These are phyloP conservation scores for Indicator indicator DNA, from an alignment of 2,113 vertebrate genomes.

Conservation along the genomic window DNA sequence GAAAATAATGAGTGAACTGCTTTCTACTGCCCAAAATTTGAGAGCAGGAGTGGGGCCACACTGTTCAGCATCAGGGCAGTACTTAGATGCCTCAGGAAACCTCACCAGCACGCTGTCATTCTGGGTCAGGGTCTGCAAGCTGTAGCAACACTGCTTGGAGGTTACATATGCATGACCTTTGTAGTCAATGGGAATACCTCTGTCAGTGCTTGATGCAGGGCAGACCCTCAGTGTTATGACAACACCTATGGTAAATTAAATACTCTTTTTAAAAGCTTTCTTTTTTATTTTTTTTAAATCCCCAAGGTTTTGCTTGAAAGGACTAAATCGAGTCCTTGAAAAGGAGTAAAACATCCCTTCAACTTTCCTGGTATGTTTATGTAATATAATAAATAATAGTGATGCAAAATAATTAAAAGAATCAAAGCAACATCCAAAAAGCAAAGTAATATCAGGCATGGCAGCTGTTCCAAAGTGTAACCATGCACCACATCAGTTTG, in stretches of 20 bases:
- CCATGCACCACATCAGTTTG: not conserved
- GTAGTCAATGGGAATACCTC: not conserved
- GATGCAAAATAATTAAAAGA: not conserved
- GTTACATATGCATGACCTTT: not conserved
- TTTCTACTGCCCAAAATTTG: not conserved
- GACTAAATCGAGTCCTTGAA: not conserved
- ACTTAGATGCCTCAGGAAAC: accelerated
- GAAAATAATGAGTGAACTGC: not conserved
- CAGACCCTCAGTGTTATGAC: not conserved
- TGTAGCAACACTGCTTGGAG: not conserved
- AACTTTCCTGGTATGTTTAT: not conserved
- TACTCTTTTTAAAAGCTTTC: not conserved
- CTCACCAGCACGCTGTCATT: not conserved
- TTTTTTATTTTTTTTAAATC: not conserved
- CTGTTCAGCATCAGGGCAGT: accelerated
- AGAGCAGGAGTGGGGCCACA: not conserved
- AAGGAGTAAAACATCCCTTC: not conserved
- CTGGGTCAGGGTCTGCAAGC: not conserved
- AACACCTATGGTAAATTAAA: not conserved
- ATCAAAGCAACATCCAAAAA: not conserved
- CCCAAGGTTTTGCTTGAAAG: not conserved
- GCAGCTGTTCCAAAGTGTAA: not conserved
- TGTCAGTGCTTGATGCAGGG: not conserved
- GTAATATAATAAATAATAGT: not conserved
- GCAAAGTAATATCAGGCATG: not conserved